Evolutionary conservation across 2,888 invertebrate species (phyloP).

Genomic region (Hypolimnas misippus): DNA sequence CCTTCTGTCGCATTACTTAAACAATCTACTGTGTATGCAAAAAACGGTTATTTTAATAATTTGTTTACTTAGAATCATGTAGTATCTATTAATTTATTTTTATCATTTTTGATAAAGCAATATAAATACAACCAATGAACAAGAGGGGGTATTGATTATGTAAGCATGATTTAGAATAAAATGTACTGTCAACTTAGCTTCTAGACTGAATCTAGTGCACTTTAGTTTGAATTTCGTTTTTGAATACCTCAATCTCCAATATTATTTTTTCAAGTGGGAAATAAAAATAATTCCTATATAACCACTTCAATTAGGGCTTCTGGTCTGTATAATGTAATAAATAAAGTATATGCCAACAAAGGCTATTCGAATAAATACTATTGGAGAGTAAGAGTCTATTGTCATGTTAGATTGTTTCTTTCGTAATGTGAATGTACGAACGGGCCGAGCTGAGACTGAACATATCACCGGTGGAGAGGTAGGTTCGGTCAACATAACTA

Average conservation of each 20-base stretch:
- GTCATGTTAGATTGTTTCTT: constrained; percentile 84
- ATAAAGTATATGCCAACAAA: neutral
- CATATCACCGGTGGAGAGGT: constrained; percentile 77
- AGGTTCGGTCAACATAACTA: constrained; percentile 74
- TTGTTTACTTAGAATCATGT: constrained; percentile 8
- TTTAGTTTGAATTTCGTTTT: constrained; percentile 38
- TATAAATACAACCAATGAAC: constrained; percentile 7
- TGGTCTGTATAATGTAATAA: neutral
- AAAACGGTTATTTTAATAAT: constrained; percentile 5
- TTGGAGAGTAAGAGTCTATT: constrained; percentile 80
- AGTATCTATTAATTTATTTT: constrained; percentile 14
- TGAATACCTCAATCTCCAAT: constrained; percentile 66
- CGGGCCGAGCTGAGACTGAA: constrained; percentile 76
- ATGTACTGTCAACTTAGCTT: constrained; percentile 25
- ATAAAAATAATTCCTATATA: neutral
- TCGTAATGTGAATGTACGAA: constrained; percentile 78
- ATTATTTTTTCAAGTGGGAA: constrained; percentile 58
- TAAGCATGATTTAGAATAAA: constrained; percentile 33
- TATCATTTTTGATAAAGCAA: constrained; percentile 1
- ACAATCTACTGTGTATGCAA: constrained; percentile 25
- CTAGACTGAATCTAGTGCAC: constrained; percentile 41
- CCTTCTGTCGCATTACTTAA: constrained; percentile 22
- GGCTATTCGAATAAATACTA: constrained; percentile 65
- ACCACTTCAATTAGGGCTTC: constrained; percentile 8
- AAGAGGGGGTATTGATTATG: constrained; percentile 9